Evolutionary conservation across 2,113 vertebrate species (phyloP), one percentile per base, ranked within the genome.

Genomic region (Sorex fumeus): DNA sequence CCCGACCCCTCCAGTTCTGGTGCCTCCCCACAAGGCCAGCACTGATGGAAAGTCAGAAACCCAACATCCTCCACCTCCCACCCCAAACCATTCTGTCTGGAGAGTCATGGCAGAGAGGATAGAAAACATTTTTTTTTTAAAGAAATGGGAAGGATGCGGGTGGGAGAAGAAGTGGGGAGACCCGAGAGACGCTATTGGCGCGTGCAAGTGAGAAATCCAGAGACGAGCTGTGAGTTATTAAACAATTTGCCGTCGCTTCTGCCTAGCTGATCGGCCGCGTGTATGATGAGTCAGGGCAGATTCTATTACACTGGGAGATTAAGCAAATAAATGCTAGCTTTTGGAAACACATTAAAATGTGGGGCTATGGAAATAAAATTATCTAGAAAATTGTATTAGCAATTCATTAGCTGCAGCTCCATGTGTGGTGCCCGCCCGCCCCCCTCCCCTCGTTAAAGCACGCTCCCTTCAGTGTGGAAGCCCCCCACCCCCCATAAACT

Each of bases 361-460:
- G 97, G 91, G 86, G 93, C 97, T 97, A 94, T 90, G 95, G 97
- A 98, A 98, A 98, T 97, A 98, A 98, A 98, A 98, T 98, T 96
- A 98, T 96, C 97, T 95, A 95, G 96, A 97, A 98, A 98, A 98
- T 97, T 96, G 94, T 98, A 97, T 98, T 97, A 98, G 97, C 97
- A 97, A 98, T 98, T 98, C 97, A 98, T 98, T 98, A 98, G 97
- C 92, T 78, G 94, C 90, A 32, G 80, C 67, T 88, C 95, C 95
- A 95, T 87, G 93, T 83, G 95, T 36, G 13, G 92, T 27, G 23
- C 88, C 45, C 60, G 23, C 88, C 45, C 60, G 2, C 43, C 85
- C 74, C 32, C 23, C 76, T 4, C 1, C 25, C 57, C 11, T 74
- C 0, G 0, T 28, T 50, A 25, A 34, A 9, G 28, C 23, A 15